Base-by-base conservation (phyloP, 2,888 invertebrate genomes). In the Brachyptera risi region DNA sequence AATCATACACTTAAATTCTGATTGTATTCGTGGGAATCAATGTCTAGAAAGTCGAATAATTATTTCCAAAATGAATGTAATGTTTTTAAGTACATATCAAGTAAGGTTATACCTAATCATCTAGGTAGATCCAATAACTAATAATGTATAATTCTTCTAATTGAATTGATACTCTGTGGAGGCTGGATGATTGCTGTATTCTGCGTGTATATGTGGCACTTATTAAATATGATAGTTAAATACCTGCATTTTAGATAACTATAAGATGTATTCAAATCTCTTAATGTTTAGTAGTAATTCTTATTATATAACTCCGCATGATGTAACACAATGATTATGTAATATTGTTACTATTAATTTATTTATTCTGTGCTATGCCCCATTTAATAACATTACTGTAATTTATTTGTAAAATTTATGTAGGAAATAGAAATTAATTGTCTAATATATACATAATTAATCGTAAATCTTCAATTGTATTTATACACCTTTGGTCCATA, bases 361-460 rank as follows among this genome's bases (percentile, higher is more conserved):
- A 60, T 60, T 60, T 60, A 60, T 61, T 61, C 58, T 61, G 58
- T 61, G 58, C 58, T 58, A 60, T 15, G 44, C 47, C 59, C 27
- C 31, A 59, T 35, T 21, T 26, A 44, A 44, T 56, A 59, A 54
- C 37, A 51, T 40, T 26, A 49, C 42, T 61, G 61, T 61, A 61
- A 61, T 61, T 61, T 61, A 61, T 61, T 61, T 61, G 61, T 61
- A 61, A 61, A 61, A 61, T 58, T 50, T 61, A 58, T 61, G 58
- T 61, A 61, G 61, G 42, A 50, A 58, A 50, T 42, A 58, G 58
- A 56, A 50, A 37, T 57, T 59, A 58, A 57, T 58, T 61, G 61
- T 61, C 57, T 42, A 57, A 61, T 57, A 61, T 50, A 54, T 17
- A n/a, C n/a, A n/a, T n/a, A n/a, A n/a, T n/a, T n/a, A n/a, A n/a